Percentiles rank a stretch among this genome's conserved stretches.
Conservation (phyloP, 2,113 vertebrate genomes). For the Geothlypis trichas region DNA sequence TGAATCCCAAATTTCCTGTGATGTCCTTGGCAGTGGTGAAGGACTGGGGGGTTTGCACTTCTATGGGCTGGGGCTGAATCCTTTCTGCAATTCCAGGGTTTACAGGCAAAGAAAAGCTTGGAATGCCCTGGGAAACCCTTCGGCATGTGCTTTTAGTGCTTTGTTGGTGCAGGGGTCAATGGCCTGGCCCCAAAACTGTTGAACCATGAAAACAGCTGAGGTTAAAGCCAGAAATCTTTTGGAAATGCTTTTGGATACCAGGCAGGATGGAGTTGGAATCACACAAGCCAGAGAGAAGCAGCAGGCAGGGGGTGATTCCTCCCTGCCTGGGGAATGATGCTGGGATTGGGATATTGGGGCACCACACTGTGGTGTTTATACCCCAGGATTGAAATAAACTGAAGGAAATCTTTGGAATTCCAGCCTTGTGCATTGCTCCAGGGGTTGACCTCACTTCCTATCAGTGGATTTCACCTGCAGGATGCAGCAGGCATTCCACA, state of each 20-base stretch:
- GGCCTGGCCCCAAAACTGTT: background rate
- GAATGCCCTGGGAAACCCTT: background rate
- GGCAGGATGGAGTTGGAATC: background rate
- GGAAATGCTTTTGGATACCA: background rate
- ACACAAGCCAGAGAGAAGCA: background rate
- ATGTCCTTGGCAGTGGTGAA: background rate
- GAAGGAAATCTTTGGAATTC: background rate
- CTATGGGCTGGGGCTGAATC: background rate
- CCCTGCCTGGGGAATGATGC: background rate
- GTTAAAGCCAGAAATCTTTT: background rate
- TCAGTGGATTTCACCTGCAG: background rate
- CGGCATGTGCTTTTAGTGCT: background rate
- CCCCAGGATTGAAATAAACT: background rate
- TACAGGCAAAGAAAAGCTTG: background rate
- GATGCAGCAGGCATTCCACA: accelerated
- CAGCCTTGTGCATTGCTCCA: background rate
- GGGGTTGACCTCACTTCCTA: accelerated
- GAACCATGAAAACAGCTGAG: background rate
- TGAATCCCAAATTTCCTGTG: background rate
- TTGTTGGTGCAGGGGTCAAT: background rate
- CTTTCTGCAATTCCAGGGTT: background rate
- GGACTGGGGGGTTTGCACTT: background rate
- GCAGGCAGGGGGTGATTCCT: background rate
- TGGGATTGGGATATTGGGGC: background rate
- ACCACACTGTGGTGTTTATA: accelerated